Conservation (phyloP, 2,113 vertebrate genomes). For the Ctenodactylus gundi region DNA sequence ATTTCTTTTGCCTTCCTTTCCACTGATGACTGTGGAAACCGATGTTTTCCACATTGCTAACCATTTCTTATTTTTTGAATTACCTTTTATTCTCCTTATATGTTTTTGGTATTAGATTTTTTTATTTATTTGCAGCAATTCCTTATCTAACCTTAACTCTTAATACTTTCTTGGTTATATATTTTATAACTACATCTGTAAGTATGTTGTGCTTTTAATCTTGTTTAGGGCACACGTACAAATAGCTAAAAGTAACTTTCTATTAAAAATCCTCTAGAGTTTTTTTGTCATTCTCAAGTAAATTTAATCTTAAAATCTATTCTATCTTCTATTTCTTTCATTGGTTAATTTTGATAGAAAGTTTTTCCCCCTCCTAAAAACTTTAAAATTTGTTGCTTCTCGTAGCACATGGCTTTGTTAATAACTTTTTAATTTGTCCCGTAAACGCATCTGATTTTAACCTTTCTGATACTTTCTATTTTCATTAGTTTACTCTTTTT, state of each 20-base stretch:
- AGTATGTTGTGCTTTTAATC: background rate
- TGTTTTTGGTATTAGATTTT: background rate
- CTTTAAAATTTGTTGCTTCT: background rate
- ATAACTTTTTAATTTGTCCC: background rate
- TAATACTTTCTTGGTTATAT: background rate
- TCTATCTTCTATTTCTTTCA: background rate
- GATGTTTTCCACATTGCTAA: background rate
- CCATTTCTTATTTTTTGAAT: background rate
- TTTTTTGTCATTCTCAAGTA: background rate
- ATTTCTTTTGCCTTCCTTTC: background rate
- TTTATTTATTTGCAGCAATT: background rate
- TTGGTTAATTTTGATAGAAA: background rate
- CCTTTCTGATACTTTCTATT: background rate
- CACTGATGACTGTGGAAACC: background rate
- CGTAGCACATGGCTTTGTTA: background rate
- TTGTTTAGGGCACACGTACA: background rate
- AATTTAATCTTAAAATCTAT: background rate
- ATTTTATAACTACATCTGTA: too few species aligned
- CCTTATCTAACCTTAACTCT: background rate
- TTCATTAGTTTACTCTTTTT: background rate
- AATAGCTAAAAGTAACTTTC: background rate
- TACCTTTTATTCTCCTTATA: background rate
- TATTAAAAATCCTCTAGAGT: background rate
- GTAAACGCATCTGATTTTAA: background rate
- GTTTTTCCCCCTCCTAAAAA: background rate